Percentiles rank a stretch among this genome's conserved stretches.
Conservation (phyloP, 2,888 invertebrate species). For the Leptopilina syphax region DNA sequence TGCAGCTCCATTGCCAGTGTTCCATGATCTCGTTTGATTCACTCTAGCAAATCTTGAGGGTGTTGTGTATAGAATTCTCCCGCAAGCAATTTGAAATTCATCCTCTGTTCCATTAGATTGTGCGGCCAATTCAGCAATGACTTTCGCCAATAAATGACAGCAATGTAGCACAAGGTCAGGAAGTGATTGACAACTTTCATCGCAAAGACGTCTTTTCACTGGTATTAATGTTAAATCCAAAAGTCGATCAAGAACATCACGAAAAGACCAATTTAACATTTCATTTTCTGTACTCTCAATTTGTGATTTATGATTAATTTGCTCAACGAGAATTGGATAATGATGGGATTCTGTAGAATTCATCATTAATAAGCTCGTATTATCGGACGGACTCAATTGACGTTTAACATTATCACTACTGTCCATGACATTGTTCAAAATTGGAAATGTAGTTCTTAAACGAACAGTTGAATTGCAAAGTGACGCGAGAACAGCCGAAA, state of each 20-base stretch:
- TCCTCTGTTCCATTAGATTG: slow-evolving; percentile 88
- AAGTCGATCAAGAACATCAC: slow-evolving; percentile 90
- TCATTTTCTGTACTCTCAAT: slow-evolving; percentile 73
- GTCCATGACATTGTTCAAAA: slow-evolving; percentile 79
- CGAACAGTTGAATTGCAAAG: slow-evolving; percentile 88
- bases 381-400: slow-evolving; percentile 84
- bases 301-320: slow-evolving; percentile 85
- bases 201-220: slow-evolving; percentile 80
- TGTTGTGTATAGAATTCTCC: slow-evolving; percentile 89
- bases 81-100: slow-evolving; percentile 85
- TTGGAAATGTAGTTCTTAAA: slow-evolving; percentile 86
- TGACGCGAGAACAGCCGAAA: slow-evolving; percentile 90
- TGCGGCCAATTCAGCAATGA: slow-evolving; percentile 92
- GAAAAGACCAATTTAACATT: slow-evolving; percentile 82
- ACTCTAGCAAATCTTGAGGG: slow-evolving; percentile 94
- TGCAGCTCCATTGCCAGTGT: slow-evolving; percentile 96
- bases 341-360: slow-evolving; percentile 84
- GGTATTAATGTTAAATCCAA: slow-evolving; percentile 90
- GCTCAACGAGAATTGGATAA: slow-evolving; percentile 87
- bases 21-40: slow-evolving; percentile 95
- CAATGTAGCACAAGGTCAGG: slow-evolving; percentile 83
- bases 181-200: slow-evolving; percentile 79
- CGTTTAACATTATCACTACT: slow-evolving; percentile 78
- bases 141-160: slow-evolving; percentile 88
- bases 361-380: slow-evolving; percentile 83